A percentile compares a stretch with the other conserved stretches of the same genome.
These are phyloP conservation scores for Chionodraco myersi DNA, from an alignment of 2,113 vertebrate genomes.

Conservation along the genomic window DNA sequence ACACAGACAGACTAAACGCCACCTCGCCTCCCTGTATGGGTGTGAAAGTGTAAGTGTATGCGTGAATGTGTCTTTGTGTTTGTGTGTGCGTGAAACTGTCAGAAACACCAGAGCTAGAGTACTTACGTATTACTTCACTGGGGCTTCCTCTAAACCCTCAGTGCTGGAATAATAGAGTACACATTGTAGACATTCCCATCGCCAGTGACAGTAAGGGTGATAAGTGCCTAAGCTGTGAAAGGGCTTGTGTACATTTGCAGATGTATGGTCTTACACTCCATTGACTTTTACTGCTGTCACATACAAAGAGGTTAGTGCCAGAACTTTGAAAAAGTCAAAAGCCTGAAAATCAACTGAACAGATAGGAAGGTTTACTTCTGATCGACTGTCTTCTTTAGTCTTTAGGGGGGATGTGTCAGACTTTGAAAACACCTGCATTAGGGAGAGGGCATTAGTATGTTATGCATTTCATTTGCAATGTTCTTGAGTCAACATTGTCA, in stretches of 20 bases:
- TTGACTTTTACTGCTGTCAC: conserved; percentile 33
- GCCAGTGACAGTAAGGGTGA: conserved; percentile 35
- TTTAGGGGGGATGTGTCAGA: neutral
- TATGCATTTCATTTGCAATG: neutral
- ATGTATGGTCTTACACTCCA: conserved; percentile 18
- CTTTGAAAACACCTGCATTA: neutral
- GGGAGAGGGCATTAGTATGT: neutral
- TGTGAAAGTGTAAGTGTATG: conserved; percentile 16
- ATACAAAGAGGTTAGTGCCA: conserved; percentile 20
- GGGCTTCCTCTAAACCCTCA: conserved; percentile 17
- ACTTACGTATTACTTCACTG: conserved; percentile 8
- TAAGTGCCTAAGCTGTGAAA: conserved; percentile 41
- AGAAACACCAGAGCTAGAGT: conserved; percentile 31
- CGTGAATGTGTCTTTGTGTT: neutral
- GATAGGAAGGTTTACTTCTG: neutral
- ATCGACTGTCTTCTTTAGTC: too few relatives aligned
- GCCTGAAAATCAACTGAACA: conserved; percentile 10
- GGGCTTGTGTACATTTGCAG: conserved; percentile 32
- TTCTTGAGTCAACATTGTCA: neutral
- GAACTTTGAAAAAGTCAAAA: conserved; percentile 9
- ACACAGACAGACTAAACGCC: conserved; percentile 53
- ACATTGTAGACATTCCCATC: conserved; percentile 26
- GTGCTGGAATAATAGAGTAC: conserved; percentile 32
- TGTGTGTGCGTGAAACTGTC: conserved; percentile 2
- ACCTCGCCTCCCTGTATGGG: conserved; percentile 38